Percentiles rank a stretch among this genome's conserved stretches.
Evolutionary conservation across 2,888 invertebrate genomes (phyloP).

Genomic region (Biston stratarius): DNA sequence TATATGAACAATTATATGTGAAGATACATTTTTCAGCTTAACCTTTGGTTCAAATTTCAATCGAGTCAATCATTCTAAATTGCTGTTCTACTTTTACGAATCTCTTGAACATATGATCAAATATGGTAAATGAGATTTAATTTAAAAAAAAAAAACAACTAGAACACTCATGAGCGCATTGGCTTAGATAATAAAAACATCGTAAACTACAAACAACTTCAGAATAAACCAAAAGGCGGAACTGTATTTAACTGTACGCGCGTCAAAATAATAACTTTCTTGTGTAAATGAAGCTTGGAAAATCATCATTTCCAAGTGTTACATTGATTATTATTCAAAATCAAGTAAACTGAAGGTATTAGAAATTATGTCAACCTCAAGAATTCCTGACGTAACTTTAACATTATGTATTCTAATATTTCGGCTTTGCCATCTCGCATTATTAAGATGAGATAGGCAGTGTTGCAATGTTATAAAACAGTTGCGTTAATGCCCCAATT

Average conservation of each 20-base stretch:
- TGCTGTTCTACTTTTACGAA: no score
- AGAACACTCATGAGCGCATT: not conserved
- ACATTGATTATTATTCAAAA: constrained; percentile 25
- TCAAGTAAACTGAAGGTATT: constrained; percentile 18
- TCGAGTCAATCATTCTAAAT: no score
- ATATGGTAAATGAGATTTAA: no score
- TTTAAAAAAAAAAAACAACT: not conserved
- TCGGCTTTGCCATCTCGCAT: constrained; percentile 10
- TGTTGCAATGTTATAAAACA: constrained; percentile 19
- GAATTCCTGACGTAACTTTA: constrained; percentile 24
- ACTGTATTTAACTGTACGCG: not conserved
- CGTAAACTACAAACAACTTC: constrained; percentile 1
- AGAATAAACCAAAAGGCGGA: constrained; percentile 12
- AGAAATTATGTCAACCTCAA: constrained; percentile 33
- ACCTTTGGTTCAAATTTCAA: no score
- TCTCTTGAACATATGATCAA: no score
- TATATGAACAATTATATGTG: no score
- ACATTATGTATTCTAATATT: constrained; percentile 26
- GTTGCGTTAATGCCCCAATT: constrained; percentile 20
- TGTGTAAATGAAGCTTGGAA: constrained; percentile 20
- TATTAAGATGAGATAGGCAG: constrained; percentile 21
- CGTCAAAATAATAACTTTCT: constrained; percentile 23
- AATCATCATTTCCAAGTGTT: constrained; percentile 1
- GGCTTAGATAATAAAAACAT: constrained; percentile 1
- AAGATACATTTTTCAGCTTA: no score